phyloP scores from a whole-genome alignment of 2,888 invertebrate genomes.

The Cyclophora albipunctata region DNA sequence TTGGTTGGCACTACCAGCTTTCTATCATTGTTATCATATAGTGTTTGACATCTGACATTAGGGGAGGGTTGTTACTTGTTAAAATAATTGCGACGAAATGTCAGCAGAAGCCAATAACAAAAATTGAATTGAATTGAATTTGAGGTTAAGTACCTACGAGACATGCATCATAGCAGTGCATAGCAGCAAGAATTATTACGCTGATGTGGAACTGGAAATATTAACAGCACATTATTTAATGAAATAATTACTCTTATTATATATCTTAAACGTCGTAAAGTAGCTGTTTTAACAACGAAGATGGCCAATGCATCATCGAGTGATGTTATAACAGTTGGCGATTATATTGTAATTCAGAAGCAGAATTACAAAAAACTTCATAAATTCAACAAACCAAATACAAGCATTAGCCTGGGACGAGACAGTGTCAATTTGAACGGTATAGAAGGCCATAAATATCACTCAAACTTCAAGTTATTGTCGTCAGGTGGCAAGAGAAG shows the following conservation, averaged over 20 bases:
- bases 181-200: too few relatives aligned
- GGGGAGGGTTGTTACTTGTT: background rate
- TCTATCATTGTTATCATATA: background rate
- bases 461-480: conserved; percentile 85
- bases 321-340: conserved; percentile 76
- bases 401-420: conserved; percentile 79
- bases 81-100: too few relatives aligned
- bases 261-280: too few relatives aligned
- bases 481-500: conserved; percentile 73
- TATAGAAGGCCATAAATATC: conserved; percentile 81
- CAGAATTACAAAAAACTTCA: conserved; percentile 86
- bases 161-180: too few relatives aligned
- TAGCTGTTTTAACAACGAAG: too few relatives aligned
- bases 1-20: background rate
- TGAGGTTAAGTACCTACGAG: background rate
- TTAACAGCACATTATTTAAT: too few relatives aligned
- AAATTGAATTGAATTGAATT: too few relatives aligned
- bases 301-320: conserved; percentile 2
- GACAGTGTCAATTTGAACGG: conserved; percentile 80
- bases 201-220: too few relatives aligned
- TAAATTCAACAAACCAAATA: conserved; percentile 79
- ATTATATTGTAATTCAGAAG: conserved; percentile 84
- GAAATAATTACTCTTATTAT: too few relatives aligned
- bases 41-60: background rate
- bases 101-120: too few relatives aligned